phyloP scores from a whole-genome alignment of 2,888 invertebrate species.

The Drosophila mettleri region DNA sequence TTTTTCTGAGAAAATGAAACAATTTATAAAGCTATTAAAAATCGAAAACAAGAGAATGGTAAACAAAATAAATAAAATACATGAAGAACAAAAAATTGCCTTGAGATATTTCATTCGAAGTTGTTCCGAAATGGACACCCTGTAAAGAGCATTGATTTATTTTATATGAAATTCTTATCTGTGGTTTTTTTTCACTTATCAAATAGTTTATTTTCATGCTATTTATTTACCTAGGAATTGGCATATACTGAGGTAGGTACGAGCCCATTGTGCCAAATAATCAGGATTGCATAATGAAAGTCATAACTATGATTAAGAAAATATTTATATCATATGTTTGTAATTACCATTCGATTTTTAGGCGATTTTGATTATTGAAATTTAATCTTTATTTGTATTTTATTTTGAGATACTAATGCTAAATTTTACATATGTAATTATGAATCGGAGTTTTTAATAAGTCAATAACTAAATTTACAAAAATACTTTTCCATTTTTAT shows the following conservation, averaged over 20 bases:
- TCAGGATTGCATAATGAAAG: background rate
- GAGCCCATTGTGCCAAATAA: background rate
- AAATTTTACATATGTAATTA: too few relatives aligned
- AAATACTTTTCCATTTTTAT: too few relatives aligned
- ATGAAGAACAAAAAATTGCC: slow-evolving; percentile 30
- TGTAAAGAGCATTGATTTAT: background rate
- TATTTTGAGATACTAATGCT: too few relatives aligned
- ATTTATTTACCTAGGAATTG: background rate
- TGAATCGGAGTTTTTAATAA: too few relatives aligned
- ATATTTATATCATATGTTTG: background rate
- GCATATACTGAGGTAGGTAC: background rate
- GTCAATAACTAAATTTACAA: too few relatives aligned
- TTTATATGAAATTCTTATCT: slow-evolving; percentile 11
- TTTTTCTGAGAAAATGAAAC: slow-evolving; percentile 77
- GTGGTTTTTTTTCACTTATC: slow-evolving; percentile 16
- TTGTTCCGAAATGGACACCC: background rate
- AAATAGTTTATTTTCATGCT: background rate
- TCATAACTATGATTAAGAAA: background rate
- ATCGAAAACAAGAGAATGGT: slow-evolving; percentile 34
- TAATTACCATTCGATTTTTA: background rate
- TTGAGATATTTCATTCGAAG: background rate
- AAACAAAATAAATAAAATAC: slow-evolving; percentile 61
- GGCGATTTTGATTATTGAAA: too few relatives aligned
- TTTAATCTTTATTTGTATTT: too few relatives aligned
- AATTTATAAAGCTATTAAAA: slow-evolving; percentile 59